These are phyloP conservation scores for Drosophila testacea DNA, from an alignment of 2,888 invertebrate genomes.

Conservation along the genomic window DNA sequence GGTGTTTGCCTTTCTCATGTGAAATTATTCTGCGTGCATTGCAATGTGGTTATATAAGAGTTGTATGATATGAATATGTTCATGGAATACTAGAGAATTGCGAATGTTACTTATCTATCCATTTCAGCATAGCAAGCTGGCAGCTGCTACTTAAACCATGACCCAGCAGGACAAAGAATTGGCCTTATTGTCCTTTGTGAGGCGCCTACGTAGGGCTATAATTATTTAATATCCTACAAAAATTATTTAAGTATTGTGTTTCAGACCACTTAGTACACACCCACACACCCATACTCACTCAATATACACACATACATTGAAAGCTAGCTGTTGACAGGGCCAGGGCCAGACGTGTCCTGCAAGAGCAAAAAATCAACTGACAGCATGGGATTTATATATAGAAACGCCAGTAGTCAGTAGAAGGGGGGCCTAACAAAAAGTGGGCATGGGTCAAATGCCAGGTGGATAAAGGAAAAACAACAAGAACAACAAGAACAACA, in stretches of 20 bases:
- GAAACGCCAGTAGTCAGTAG: constrained; percentile 48
- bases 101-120: background rate
- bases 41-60: constrained; percentile 23
- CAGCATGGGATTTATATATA: constrained; percentile 61
- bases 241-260: constrained; percentile 61
- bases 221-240: constrained; percentile 67
- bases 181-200: constrained; percentile 1
- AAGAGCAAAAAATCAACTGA: constrained; percentile 22
- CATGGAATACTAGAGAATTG: background rate
- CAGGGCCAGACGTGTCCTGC: constrained; percentile 60
- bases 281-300: background rate
- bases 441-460: constrained; percentile 40
- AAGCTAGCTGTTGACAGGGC: constrained; percentile 50
- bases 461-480: constrained; percentile 37
- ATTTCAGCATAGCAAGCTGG: background rate
- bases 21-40: constrained; percentile 17
- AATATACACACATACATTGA: background rate
- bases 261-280: constrained; percentile 39
- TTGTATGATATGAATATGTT: background rate
- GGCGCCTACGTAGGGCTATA: constrained; percentile 23
- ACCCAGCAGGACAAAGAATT: constrained; percentile 10
- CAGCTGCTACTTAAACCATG: background rate
- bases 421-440: constrained; percentile 10
- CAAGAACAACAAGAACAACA: constrained; percentile 19
- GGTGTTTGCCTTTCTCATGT: constrained; percentile 8